Percentiles rank a stretch among this genome's conserved stretches.
phyloP scores from a whole-genome alignment of 2,888 invertebrate species.

The Drosophila recens region DNA sequence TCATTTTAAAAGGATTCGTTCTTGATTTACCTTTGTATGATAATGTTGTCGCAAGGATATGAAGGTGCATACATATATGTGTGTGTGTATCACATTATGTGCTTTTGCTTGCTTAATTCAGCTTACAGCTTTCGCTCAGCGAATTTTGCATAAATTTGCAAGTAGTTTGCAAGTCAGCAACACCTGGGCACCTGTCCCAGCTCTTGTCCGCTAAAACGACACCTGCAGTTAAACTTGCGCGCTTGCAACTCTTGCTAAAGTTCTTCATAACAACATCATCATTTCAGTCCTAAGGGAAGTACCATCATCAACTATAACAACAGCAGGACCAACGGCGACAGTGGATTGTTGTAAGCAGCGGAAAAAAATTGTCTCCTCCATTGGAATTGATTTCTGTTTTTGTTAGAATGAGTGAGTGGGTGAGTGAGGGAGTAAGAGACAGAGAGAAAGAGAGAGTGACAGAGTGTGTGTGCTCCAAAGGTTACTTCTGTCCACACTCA shows the following conservation, averaged over 20 bases:
- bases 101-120: slow-evolving; percentile 52
- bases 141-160: slow-evolving; percentile 75
- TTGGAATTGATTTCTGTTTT: slow-evolving; percentile 53
- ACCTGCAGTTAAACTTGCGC: slow-evolving; percentile 24
- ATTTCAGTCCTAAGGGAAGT: slow-evolving; percentile 28
- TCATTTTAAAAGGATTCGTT: slow-evolving; percentile 54
- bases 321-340: slow-evolving; percentile 22
- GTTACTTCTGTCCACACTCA: slow-evolving; percentile 15
- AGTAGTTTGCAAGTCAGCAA: slow-evolving; percentile 72
- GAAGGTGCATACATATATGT: not conserved
- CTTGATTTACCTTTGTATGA: slow-evolving; percentile 40
- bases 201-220: slow-evolving; percentile 16
- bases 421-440: not conserved
- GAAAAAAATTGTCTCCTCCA: slow-evolving; percentile 31
- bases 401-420: slow-evolving; percentile 33
- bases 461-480: not conserved
- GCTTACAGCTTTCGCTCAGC: slow-evolving; percentile 56
- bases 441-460: too few species aligned
- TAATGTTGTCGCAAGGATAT: slow-evolving; percentile 30
- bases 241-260: slow-evolving; percentile 32
- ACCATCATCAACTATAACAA: slow-evolving; percentile 21
- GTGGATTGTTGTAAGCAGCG: slow-evolving; percentile 39
- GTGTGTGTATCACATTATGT: slow-evolving; percentile 18
- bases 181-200: slow-evolving; percentile 8
- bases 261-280: slow-evolving; percentile 44